Percentiles rank a stretch among this genome's conserved stretches.
phyloP scores from a whole-genome alignment of 2,888 invertebrate genomes.

The Papilio demoleus region DNA sequence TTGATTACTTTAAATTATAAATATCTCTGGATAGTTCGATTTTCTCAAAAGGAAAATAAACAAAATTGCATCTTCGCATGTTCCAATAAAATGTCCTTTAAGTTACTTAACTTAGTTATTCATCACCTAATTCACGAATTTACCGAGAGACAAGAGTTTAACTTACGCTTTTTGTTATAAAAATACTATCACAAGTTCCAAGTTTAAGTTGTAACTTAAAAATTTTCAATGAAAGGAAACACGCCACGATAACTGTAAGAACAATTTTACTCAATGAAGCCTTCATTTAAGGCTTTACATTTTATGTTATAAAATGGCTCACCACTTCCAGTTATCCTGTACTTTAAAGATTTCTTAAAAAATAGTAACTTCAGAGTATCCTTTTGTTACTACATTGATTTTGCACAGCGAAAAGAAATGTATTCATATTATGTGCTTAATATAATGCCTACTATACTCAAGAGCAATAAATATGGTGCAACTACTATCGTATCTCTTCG shows the following conservation, averaged over 20 bases:
- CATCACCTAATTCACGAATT: background rate
- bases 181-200: background rate
- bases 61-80: too few relatives aligned
- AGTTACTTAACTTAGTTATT: background rate
- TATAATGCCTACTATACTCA: too few relatives aligned
- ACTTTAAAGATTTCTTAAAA: background rate
- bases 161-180: background rate
- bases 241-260: constrained; percentile 32
- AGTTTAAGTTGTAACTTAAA: constrained; percentile 19
- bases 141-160: background rate
- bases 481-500: too few relatives aligned
- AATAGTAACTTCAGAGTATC: background rate
- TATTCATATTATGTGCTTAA: background rate
- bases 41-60: too few relatives aligned
- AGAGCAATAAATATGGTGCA: too few relatives aligned
- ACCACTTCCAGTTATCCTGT: background rate
- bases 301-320: constrained; percentile 4
- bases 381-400: background rate
- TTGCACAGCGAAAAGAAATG: background rate
- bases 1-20: too few relatives aligned
- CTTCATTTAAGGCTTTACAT: constrained; percentile 6
- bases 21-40: too few relatives aligned
- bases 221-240: constrained; percentile 32
- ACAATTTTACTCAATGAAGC: constrained; percentile 14
- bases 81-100: background rate